Evolutionary conservation across 2,888 invertebrate genomes (phyloP).

Genomic region (Pandemis cinnamomeana): DNA sequence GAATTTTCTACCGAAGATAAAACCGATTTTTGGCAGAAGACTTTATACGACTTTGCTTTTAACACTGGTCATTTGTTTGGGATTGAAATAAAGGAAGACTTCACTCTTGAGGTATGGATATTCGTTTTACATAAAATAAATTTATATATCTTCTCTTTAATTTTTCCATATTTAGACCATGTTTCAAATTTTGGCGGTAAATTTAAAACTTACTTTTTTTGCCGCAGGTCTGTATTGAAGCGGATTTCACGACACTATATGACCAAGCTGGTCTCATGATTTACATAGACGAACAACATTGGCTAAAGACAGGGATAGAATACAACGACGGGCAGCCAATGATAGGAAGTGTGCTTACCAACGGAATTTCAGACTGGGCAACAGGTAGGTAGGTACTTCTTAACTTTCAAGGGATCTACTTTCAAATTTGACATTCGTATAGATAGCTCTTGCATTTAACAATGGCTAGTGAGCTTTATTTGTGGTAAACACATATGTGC

Average conservation of each 20-base stretch:
- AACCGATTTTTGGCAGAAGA: conserved; percentile 74
- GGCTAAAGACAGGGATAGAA: conserved; percentile 75
- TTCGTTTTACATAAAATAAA: neutral
- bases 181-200: neutral
- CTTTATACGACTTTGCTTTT: conserved; percentile 64
- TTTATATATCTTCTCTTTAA: no score
- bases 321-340: conserved; percentile 73
- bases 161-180: neutral
- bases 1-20: conserved; percentile 63
- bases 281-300: conserved; percentile 70
- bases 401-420: no score
- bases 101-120: conserved; percentile 62
- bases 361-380: conserved; percentile 71
- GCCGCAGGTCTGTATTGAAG: conserved; percentile 66
- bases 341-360: conserved; percentile 71
- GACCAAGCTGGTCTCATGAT: conserved; percentile 78
- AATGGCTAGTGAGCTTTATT: no score
- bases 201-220: conserved; percentile 34
- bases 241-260: conserved; percentile 65
- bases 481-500: no score
- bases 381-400: conserved; percentile 57
- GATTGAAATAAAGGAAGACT: conserved; percentile 61
- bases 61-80: conserved; percentile 70
- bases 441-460: no score
- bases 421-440: no score